Conservation (phyloP, 30 jellyfish, hydroid and myxozoan genomes). For the Cassiopea andromeda region DNA sequence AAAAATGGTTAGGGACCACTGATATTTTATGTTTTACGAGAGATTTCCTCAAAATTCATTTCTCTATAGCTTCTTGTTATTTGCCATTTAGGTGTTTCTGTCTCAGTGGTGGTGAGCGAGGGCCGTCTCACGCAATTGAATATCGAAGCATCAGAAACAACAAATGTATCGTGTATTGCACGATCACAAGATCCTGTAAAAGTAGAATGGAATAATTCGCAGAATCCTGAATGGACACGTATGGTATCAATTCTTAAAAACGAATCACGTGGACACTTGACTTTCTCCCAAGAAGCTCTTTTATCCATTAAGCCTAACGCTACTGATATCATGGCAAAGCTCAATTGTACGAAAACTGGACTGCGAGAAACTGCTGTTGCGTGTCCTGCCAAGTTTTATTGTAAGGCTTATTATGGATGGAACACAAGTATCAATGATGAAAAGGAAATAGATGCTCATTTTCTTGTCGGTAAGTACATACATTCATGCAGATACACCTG, state of each 20-base stretch:
- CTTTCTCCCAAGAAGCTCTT: background rate
- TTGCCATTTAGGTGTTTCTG: slow-evolving; percentile 4
- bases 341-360: background rate
- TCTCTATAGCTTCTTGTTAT: too few species aligned
- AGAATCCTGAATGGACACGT: background rate
- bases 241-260: background rate
- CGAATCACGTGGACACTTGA: background rate
- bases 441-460: slow-evolving; percentile 1
- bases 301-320: slow-evolving; percentile 31
- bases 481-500: too few species aligned
- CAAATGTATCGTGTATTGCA: background rate
- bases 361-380: background rate
- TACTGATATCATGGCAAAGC: slow-evolving; percentile 18
- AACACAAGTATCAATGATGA: slow-evolving; percentile 8
- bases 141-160: background rate
- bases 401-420: slow-evolving; percentile 22
- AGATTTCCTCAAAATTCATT: too few species aligned
- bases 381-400: slow-evolving; percentile 24
- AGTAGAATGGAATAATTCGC: slow-evolving; percentile 22
- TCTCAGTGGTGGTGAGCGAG: background rate
- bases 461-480: slow-evolving; percentile 19
- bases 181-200: slow-evolving; percentile 14
- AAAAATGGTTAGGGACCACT: too few species aligned
- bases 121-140: slow-evolving; percentile 15
- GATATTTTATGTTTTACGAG: too few species aligned